Conservation (phyloP, 2,113 vertebrate genomes). For the Tamias sibiricus region DNA sequence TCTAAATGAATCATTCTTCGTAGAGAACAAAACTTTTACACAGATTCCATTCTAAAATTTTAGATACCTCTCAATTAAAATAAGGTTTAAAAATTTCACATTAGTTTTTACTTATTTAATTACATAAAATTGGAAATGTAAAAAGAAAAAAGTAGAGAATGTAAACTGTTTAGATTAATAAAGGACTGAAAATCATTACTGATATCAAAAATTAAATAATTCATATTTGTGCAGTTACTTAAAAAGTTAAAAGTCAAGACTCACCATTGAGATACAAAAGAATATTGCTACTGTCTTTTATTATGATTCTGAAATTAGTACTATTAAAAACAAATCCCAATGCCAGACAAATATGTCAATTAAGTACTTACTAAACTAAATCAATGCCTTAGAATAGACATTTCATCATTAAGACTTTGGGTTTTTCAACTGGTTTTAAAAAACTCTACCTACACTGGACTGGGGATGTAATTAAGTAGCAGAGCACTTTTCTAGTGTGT, state of each 20-base stretch:
- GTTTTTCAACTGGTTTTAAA: not conserved
- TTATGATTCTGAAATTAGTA: conserved; percentile 2
- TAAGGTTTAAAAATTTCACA: conserved; percentile 16
- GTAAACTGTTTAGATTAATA: not conserved
- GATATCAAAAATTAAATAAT: not conserved
- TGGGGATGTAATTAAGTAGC: too few species aligned
- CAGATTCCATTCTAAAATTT: not conserved
- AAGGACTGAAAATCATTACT: conserved; percentile 38
- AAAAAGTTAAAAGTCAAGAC: conserved; percentile 3
- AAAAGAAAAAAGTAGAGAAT: not conserved
- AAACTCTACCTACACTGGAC: too few species aligned
- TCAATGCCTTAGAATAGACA: not conserved
- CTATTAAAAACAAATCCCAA: not conserved
- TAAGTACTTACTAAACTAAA: not conserved
- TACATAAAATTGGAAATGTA: not conserved
- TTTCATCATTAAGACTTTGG: conserved; percentile 9
- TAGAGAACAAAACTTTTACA: not conserved
- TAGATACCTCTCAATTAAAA: not conserved
- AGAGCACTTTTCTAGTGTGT: too few species aligned
- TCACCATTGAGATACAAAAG: conserved; percentile 6
- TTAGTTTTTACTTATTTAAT: not conserved
- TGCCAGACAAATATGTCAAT: not conserved
- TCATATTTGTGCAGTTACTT: conserved; percentile 19
- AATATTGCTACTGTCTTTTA: not conserved
- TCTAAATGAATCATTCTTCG: conserved; percentile 7